Evolutionary conservation across 2,113 vertebrate species (phyloP).

Genomic region (Antechinus flavipes): DNA sequence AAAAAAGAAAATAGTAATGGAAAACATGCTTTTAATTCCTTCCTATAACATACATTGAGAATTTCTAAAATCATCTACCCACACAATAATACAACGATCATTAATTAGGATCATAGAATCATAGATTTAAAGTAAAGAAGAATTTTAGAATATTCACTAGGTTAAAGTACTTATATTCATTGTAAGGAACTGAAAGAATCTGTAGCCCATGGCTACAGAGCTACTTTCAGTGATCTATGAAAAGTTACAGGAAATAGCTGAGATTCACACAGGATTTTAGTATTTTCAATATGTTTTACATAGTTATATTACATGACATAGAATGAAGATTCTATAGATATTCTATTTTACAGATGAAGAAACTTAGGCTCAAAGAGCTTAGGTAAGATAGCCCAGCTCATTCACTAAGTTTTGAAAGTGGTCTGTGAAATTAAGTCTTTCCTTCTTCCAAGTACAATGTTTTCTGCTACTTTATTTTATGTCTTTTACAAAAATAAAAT

Average conservation of each 20-base stretch:
- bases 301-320: background rate
- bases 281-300: constrained; percentile 19
- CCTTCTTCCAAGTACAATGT: background rate
- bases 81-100: too few species aligned
- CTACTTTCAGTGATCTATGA: too few species aligned
- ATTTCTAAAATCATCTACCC: background rate
- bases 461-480: background rate
- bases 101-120: too few species aligned
- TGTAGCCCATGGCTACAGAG: too few species aligned
- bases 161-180: too few species aligned
- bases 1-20: background rate
- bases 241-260: background rate
- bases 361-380: background rate
- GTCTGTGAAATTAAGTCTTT: background rate
- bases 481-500: background rate
- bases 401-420: background rate
- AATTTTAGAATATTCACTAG: too few species aligned
- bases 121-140: too few species aligned
- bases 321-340: background rate
- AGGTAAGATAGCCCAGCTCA: background rate
- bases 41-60: background rate
- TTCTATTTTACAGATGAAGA: background rate
- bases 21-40: background rate
- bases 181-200: too few species aligned
- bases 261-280: background rate